These are phyloP conservation scores for Gisinianus flammeolus DNA, from an alignment of 2,888 invertebrate species.

Conservation along the genomic window DNA sequence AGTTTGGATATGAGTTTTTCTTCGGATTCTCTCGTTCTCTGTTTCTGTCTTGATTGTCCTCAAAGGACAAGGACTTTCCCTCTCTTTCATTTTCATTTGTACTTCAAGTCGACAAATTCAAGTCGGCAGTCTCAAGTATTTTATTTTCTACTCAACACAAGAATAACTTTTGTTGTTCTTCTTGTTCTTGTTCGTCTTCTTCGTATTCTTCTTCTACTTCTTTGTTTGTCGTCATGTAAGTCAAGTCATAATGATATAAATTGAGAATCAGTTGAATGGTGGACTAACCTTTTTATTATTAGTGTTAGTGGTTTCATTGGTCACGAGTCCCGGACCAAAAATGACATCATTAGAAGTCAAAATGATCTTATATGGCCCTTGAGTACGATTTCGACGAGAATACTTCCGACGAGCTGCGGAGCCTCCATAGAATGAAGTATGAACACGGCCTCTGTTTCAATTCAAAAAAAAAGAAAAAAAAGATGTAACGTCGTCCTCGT, in stretches of 20 bases:
- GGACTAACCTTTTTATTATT: constrained; percentile 40
- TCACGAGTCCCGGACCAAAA: constrained; percentile 43
- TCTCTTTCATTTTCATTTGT: too few relatives aligned
- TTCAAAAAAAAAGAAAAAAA: not conserved
- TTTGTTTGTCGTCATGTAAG: too few relatives aligned
- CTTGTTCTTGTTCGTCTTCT: too few relatives aligned
- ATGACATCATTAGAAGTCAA: constrained; percentile 54
- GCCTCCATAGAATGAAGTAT: constrained; percentile 23
- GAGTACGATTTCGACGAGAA: constrained; percentile 51
- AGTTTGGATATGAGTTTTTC: too few relatives aligned
- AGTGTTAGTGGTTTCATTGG: constrained; percentile 24
- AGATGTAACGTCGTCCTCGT: too few relatives aligned
- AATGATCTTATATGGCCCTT: constrained; percentile 57
- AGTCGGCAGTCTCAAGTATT: too few relatives aligned
- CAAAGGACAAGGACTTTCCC: too few relatives aligned
- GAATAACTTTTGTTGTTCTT: not conserved
- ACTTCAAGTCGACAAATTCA: too few relatives aligned
- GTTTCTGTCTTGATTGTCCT: too few relatives aligned
- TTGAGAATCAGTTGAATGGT: constrained; percentile 16
- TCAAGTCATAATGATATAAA: not conserved
- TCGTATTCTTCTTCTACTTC: too few relatives aligned
- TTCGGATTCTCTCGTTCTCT: too few relatives aligned
- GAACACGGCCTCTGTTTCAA: constrained; percentile 33
- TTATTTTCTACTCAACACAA: too few relatives aligned
- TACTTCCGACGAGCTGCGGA: constrained; percentile 31